A percentile compares a stretch with the other conserved stretches of the same genome.
Conservation (phyloP, 2,888 invertebrate genomes). For the Odontothrips loti region DNA sequence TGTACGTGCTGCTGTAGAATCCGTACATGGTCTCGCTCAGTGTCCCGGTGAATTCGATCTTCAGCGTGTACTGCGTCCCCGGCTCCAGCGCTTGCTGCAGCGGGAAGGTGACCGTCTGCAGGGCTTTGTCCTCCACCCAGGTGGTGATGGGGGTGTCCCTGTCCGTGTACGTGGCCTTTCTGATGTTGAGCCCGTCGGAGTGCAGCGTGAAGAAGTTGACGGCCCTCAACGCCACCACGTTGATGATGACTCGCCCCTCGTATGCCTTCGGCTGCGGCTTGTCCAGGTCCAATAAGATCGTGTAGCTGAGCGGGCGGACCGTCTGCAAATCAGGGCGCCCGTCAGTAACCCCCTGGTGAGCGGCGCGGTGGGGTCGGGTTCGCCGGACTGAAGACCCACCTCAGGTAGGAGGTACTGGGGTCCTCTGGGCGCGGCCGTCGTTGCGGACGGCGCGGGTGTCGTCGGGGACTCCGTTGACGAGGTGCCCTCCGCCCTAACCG, state of each 20-base stretch:
- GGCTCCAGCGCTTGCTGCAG: not conserved
- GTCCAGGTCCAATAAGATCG: not conserved
- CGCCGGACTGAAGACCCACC: not conserved
- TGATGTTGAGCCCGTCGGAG: not conserved
- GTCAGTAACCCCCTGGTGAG: not conserved
- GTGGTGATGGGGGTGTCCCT: not conserved
- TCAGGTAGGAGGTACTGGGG: not conserved
- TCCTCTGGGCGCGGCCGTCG: no score
- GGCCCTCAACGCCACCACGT: not conserved
- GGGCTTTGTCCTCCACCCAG: not conserved
- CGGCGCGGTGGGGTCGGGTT: not conserved
- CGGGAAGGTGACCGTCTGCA: not conserved
- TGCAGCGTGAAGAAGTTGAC: not conserved
- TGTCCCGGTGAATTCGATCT: constrained; percentile 32
- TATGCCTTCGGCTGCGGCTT: not conserved
- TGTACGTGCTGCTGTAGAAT: constrained; percentile 35
- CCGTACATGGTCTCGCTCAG: constrained; percentile 35
- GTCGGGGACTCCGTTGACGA: no score
- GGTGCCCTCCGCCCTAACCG: no score
- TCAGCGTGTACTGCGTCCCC: constrained; percentile 29
- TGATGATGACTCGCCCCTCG: not conserved
- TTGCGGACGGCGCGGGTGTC: no score
- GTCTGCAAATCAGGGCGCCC: not conserved
- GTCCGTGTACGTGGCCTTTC: not conserved
- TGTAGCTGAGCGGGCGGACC: not conserved